Evolutionary conservation across 2,113 vertebrate genomes (phyloP).

Genomic region (Cepphus grylle): DNA sequence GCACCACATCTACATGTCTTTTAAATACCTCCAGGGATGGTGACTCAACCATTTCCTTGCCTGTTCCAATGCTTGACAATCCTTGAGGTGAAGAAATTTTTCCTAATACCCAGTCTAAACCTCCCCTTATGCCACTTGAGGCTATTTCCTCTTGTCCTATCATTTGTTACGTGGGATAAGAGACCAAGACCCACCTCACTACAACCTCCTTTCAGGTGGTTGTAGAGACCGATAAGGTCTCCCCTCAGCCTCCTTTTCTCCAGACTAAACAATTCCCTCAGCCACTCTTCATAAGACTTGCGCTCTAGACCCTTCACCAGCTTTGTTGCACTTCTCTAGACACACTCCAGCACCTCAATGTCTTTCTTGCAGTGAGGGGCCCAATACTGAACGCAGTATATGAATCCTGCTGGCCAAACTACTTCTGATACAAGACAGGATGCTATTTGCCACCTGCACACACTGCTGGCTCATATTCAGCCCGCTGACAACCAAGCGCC

Average conservation of each 20-base stretch:
- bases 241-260: neutral
- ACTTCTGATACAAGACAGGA: neutral
- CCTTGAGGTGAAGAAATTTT: neutral
- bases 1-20: neutral
- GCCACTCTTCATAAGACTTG: neutral
- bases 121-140: neutral
- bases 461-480: neutral
- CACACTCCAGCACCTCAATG: neutral
- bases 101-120: neutral
- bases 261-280: neutral
- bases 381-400: neutral
- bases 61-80: neutral
- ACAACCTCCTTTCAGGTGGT: neutral
- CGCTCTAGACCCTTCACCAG: neutral
- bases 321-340: neutral
- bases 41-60: neutral
- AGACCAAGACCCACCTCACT: accelerated
- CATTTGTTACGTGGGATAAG: neutral
- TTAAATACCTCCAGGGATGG: neutral
- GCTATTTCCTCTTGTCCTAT: neutral
- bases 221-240: neutral
- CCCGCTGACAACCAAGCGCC: accelerated
- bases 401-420: neutral
- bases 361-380: no score
- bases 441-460: neutral